Base-by-base conservation (phyloP, 2,113 vertebrate species). In the Electrona antarctica region DNA sequence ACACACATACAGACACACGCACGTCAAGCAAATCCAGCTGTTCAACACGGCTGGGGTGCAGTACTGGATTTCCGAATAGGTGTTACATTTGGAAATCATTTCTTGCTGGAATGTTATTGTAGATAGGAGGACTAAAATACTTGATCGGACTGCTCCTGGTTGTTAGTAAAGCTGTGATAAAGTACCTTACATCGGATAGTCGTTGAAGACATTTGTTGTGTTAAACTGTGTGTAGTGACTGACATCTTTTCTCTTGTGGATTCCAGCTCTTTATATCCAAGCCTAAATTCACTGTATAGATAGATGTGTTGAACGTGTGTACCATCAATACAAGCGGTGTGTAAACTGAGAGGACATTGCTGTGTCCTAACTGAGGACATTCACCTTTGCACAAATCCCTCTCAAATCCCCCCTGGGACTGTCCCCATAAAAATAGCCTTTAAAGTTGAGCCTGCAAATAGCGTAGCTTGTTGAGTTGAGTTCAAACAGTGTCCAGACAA, bases 331-430 rank as follows among this genome's bases (percentile, higher is more conserved):
- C 85, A 80, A 78, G 55, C 58, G 5, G 60, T 80, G 80, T 75
- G 85, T 74, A 84, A 86, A 89, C 72, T 78, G 86, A 89, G 78
- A 84, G 62, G 74, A 73, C 81, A 5, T 29, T 73, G 21, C 60
- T 61, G 58, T 28, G 81, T 78, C 81, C 80, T 64, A 71, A 86
- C 50, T 83, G 85, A n/a, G 78, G 70, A 69, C 61, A 13, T 78
- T 83, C 75, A 88, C 89, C 83, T 89, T 87, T 77, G 79, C 51
- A 66, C 33, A 83, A 87, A 86, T 85, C 75, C 73, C 52, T 67
- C 61, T 69, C 33, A 41, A 41, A 41, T 41, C 33, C 33, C 33
- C 33, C 5, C 33, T 73, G 46, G 33, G 58, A 70, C 67, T 79
- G 45, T 73, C 62, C 47, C 41, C 49, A 76, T 76, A 74, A 82